Evolutionary conservation across 2,888 invertebrate species (phyloP).

Genomic region (Trichogramma dendrolimi): DNA sequence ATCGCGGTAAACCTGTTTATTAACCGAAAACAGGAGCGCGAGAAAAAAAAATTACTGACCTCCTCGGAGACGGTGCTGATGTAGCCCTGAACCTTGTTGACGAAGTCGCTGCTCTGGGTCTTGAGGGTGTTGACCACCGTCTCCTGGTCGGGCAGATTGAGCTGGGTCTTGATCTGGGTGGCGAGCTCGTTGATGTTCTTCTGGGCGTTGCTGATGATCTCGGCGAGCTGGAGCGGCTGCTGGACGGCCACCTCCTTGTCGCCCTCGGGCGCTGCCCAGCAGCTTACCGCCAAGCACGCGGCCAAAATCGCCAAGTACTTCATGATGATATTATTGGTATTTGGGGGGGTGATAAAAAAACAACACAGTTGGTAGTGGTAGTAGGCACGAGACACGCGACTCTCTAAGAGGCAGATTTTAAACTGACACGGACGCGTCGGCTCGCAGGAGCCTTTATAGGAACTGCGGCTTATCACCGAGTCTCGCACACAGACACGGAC

Average conservation of each 20-base stretch:
- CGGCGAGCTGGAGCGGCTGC: conserved; percentile 31
- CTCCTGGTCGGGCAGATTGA: conserved; percentile 40
- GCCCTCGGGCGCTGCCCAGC: conserved; percentile 27
- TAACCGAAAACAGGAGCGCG: background rate
- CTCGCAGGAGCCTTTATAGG: conserved; percentile 20
- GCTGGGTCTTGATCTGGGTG: conserved; percentile 38
- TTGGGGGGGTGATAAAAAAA: conserved; percentile 16
- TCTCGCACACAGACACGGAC: background rate
- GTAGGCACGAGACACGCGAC: conserved; percentile 10
- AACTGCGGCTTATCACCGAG: conserved; percentile 15
- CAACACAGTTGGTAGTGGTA: conserved; percentile 17
- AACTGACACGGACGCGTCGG: conserved; percentile 13
- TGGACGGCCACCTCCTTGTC: conserved; percentile 19
- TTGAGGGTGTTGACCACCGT: conserved; percentile 38
- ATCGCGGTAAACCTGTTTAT: background rate
- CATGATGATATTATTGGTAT: conserved; percentile 17
- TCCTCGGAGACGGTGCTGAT: conserved; percentile 39
- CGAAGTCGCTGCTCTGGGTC: conserved; percentile 38
- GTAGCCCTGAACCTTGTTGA: conserved; percentile 37
- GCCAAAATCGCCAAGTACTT: conserved; percentile 33
- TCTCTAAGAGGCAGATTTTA: conserved; percentile 26
- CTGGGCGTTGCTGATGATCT: conserved; percentile 40
- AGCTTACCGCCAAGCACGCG: conserved; percentile 27
- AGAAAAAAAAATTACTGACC: conserved; percentile 29
- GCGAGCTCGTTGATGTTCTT: conserved; percentile 37